Evolutionary conservation across 2,888 invertebrate genomes (phyloP).

Genomic region (Tuberolachnus salignus): DNA sequence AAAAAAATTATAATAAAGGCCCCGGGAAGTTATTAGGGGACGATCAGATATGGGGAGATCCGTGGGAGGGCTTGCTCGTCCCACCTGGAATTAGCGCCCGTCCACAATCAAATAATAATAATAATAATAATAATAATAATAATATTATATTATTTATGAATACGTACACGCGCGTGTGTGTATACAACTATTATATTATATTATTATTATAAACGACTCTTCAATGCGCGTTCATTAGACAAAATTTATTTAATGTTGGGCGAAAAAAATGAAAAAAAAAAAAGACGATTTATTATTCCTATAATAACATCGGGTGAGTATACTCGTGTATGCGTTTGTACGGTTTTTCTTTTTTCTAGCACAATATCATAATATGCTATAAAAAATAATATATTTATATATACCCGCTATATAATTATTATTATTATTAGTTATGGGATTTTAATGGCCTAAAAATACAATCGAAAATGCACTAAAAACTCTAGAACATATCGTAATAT

Average conservation of each 20-base stretch:
- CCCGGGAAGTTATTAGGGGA: conserved; percentile 50
- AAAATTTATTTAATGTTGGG: conserved; percentile 11
- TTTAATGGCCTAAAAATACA: too few relatives aligned
- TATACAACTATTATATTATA: not conserved
- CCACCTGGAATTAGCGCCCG: conserved; percentile 56
- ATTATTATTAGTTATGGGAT: too few relatives aligned
- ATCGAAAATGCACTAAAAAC: too few relatives aligned
- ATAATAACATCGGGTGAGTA: too few relatives aligned
- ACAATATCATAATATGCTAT: too few relatives aligned
- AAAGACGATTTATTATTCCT: not conserved
- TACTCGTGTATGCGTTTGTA: conserved; percentile 8
- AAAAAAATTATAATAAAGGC: conserved; percentile 47
- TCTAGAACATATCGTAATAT: too few relatives aligned
- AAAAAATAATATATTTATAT: too few relatives aligned
- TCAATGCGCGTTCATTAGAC: conserved; percentile 48
- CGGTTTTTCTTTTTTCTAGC: conserved; percentile 1
- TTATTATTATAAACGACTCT: conserved; percentile 17
- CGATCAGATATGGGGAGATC: conserved; percentile 53
- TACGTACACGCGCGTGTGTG: not conserved
- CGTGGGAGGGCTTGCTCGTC: conserved; percentile 52
- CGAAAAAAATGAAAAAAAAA: conserved; percentile 13
- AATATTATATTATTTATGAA: conserved; percentile 34
- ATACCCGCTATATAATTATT: too few relatives aligned
- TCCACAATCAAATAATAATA: conserved; percentile 30
- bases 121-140: conserved; percentile 28